phyloP scores from a whole-genome alignment of 2,888 invertebrate genomes.

The Drosophila mettleri region DNA sequence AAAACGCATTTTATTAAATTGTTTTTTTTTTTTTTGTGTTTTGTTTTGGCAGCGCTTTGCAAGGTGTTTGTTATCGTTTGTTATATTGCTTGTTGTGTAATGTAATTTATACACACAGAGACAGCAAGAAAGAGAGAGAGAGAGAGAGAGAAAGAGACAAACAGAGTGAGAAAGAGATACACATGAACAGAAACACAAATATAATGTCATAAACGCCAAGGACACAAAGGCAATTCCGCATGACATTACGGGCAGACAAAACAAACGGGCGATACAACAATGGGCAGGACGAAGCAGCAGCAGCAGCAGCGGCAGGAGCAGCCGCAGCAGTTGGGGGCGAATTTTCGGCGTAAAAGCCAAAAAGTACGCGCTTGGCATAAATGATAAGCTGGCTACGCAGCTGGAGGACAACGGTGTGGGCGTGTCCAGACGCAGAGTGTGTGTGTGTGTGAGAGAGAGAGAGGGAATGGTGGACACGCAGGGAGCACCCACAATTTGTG shows the following conservation, averaged over 20 bases:
- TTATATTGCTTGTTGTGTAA: constrained; percentile 79
- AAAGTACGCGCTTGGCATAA: constrained; percentile 78
- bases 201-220: constrained; percentile 77
- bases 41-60: constrained; percentile 24
- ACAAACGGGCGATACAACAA: constrained; percentile 64
- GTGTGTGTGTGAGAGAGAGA: neutral
- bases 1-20: constrained; percentile 66
- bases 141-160: no score
- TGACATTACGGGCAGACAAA: constrained; percentile 76
- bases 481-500: constrained; percentile 49
- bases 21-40: constrained; percentile 32
- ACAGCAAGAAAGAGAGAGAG: constrained; percentile 26
- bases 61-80: constrained; percentile 81
- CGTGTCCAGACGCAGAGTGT: constrained; percentile 48
- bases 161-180: constrained; percentile 19
- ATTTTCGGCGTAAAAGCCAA: constrained; percentile 61
- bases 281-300: constrained; percentile 11
- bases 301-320: neutral
- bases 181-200: constrained; percentile 59
- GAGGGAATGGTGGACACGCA: constrained; percentile 10
- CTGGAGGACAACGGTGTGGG: constrained; percentile 39
- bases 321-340: neutral
- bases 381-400: constrained; percentile 73
- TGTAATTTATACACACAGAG: constrained; percentile 70
- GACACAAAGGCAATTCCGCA: constrained; percentile 77